Base-by-base conservation (phyloP, 1,140 invertebrate species). In the Philopotamus ludificatus region DNA sequence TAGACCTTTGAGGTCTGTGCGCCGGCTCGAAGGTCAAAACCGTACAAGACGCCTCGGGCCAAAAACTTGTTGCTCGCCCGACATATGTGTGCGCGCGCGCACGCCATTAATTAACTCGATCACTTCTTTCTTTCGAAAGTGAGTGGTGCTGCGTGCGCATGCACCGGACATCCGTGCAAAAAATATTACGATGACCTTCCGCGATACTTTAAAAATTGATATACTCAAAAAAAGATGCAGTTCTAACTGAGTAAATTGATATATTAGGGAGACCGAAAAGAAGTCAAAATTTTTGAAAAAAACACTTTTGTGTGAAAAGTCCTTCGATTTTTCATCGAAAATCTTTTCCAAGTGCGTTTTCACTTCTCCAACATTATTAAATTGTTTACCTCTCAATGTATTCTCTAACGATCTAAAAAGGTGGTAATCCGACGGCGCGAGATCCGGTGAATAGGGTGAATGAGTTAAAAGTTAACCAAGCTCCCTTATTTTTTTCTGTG, bases 1-100 rank as follows among this genome's bases (percentile, higher is more conserved):
- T 51, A 62, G 59, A 62, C 59, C 59, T 62, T 62, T 62, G 41
- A 15, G 16, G 47, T 44, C n/a, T 26, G 34, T 20, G 10, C 57
- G 1, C 22, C 23, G 12, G 8, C 8, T 21, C 10, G 42, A 62
- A 62, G 59, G 59, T 62, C 59, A 62, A 62, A 51, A 62, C 47
- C 59, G 47, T 51, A 51, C n/a, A 16, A 21, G 12, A n/a, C n/a
- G 59, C 59, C 59, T 50, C 45, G 25, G 59, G 59, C 59, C 18
- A n/a, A n/a, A 20, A 57, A 57, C 34, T 21, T 7, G 21, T 26
- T 2, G 4, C n/a, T 49, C 21, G 16, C 1, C 28, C 28, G 12
- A 34, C 28, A 34, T 12, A 34, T 34, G 28, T 34, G 28, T 12
- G 4, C 4, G 28, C 4, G 12, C 28, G 12, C 12, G 28, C 12